These are phyloP conservation scores for Tanytarsus gracilentus DNA, from an alignment of 2,888 invertebrate species.

Conservation along the genomic window DNA sequence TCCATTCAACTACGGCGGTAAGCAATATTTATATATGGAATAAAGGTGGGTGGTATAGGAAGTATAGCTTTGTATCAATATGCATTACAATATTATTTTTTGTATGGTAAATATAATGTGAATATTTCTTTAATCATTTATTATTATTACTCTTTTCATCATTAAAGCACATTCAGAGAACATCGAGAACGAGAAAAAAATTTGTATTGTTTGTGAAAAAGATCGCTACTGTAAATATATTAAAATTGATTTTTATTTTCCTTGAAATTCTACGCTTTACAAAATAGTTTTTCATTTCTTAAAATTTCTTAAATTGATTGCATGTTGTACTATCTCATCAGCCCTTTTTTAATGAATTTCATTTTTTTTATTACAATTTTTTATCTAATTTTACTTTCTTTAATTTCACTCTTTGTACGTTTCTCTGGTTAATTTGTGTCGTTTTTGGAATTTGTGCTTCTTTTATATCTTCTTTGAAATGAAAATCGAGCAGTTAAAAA, in stretches of 20 bases:
- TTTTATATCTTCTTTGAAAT: no score
- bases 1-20: no score
- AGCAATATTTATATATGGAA: no score
- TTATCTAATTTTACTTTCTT: not conserved
- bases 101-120: not conserved
- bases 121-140: not conserved
- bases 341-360: conserved; percentile 28
- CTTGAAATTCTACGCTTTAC: conserved; percentile 25
- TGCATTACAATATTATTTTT: no score
- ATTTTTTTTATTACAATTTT: conserved; percentile 24
- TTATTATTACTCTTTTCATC: not conserved
- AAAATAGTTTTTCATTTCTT: conserved; percentile 20
- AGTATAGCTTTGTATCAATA: no score
- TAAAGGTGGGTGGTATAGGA: no score
- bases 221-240: not conserved
- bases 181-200: conserved; percentile 11
- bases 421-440: not conserved
- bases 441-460: no score
- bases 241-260: not conserved
- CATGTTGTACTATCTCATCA: conserved; percentile 28
- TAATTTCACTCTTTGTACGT: conserved; percentile 9
- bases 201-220: not conserved
- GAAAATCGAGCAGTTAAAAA: no score
- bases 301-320: conserved; percentile 26
- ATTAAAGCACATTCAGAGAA: conserved; percentile 26